phyloP scores from a whole-genome alignment of 1,140 invertebrate species.

The Daktulosphaira vitifoliae region DNA sequence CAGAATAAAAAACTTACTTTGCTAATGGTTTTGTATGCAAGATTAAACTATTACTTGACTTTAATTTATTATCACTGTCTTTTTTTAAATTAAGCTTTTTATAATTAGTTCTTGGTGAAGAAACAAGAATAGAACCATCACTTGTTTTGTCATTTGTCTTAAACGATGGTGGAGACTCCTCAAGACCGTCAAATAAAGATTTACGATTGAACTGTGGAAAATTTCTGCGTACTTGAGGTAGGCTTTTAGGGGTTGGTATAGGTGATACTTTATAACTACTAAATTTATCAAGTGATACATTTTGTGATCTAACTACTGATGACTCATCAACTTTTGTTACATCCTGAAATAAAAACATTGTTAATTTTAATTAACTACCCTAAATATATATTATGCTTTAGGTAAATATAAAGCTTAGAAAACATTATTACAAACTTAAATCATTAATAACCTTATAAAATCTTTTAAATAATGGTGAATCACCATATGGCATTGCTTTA shows the following conservation, averaged over 20 bases:
- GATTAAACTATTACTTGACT: neutral
- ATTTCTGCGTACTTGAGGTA: conserved; percentile 14
- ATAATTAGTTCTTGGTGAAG: conserved; percentile 6
- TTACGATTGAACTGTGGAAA: conserved; percentile 24
- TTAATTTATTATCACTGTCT: neutral
- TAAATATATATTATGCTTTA: too few relatives aligned
- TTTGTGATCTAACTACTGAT: conserved; percentile 18
- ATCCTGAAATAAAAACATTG: neutral
- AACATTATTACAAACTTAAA: too few relatives aligned
- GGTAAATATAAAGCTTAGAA: too few relatives aligned
- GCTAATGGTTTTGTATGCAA: conserved; percentile 24
- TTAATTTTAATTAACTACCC: too few relatives aligned
- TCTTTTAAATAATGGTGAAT: conserved; percentile 60
- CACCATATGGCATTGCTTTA: conserved; percentile 65
- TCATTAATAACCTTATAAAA: conserved; percentile 22
- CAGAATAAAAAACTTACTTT: conserved; percentile 24
- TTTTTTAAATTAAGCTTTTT: conserved; percentile 31
- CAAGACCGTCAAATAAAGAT: conserved; percentile 27
- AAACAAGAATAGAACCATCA: conserved; percentile 13
- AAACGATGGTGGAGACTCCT: conserved; percentile 15
- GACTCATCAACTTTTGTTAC: conserved; percentile 26
- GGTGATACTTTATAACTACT: conserved; percentile 24
- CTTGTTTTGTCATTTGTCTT: conserved; percentile 4
- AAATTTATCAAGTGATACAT: conserved; percentile 24
- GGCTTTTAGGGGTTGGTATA: conserved; percentile 17